Conservation (phyloP, 1,140 invertebrate genomes). For the Brachionus rotundiformis region DNA sequence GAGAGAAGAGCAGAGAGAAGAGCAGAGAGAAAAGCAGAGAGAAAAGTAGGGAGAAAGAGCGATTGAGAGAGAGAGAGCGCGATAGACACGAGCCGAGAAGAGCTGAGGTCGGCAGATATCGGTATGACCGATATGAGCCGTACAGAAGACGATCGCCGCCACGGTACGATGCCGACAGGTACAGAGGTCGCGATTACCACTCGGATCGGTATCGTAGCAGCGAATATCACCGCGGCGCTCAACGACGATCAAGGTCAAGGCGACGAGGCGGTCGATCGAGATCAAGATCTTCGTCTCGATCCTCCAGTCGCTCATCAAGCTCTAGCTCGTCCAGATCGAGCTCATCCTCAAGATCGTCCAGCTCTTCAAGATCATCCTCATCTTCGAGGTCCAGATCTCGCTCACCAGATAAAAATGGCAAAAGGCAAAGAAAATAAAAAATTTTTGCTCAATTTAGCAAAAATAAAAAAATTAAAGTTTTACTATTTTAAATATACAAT, state of each 20-base stretch:
- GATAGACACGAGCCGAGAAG: not conserved
- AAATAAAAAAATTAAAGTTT: not conserved
- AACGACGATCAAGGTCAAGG: slow-evolving; percentile 8
- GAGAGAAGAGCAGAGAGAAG: not conserved
- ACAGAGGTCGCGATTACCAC: not conserved
- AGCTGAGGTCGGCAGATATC: not conserved
- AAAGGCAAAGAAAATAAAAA: not conserved
- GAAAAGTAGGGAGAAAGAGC: not conserved
- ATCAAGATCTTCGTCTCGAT: not conserved
- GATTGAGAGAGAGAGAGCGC: not conserved
- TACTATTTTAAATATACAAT: not conserved
- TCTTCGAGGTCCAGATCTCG: not conserved
- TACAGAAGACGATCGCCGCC: slow-evolving; percentile 15
- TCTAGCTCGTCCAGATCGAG: not conserved
- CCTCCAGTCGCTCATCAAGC: not conserved
- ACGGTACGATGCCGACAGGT: not conserved
- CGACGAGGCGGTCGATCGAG: not conserved
- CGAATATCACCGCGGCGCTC: not conserved
- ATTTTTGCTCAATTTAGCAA: not conserved
- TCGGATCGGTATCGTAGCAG: not conserved
- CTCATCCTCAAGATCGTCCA: not conserved
- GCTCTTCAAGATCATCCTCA: not conserved
- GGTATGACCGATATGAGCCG: not conserved
- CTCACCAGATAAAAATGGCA: not conserved
- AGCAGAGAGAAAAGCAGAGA: not conserved